Evolutionary conservation across 1,140 invertebrate species (phyloP), one percentile per base, ranked within the genome.

Genomic region (Augochlora pura): DNA sequence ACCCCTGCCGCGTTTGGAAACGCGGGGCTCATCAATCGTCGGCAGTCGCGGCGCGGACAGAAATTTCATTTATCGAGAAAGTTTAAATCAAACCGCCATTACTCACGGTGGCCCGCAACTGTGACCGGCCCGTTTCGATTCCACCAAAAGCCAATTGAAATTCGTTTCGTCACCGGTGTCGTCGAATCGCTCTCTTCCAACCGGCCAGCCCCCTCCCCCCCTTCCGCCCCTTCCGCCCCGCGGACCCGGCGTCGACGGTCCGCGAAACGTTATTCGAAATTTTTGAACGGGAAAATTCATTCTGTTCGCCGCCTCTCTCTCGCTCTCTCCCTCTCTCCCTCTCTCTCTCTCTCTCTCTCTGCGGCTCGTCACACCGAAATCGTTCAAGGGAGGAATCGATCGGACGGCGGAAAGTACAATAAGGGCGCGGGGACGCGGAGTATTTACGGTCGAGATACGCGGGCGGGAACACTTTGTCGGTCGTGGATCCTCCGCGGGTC

Each of bases 11-110:
- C 16, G n/a, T 54, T 73, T 4, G 5, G 64, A 49, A 80, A 67
- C 21, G 59, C 10, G 12, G 54, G 12, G 54, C 63, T 82, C 83
- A 85, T 85, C 80, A 85, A 82, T 86, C 80, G 83, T 86, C 32
- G 62, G 67, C 69, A 73, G 67, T n/a, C 38, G 52, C 49, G 59
- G 77, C 62, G 42, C 42, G 57, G 77, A 86, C 73, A 80, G 81
- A 81, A 75, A 86, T 86, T 86, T 86, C 85, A 83, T 86, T 86
- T 86, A 86, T 86, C 81, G 77, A 83, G 69, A 75, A 86, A 83
- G 81, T 81, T 86, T 75, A 86, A 86, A 86, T 86, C 70, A 86
- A 86, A 86, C 84, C 74, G 81, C 70, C 85, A 83, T 86, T 86
- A 86, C 81, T 86, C 84, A 83, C 63, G 60, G 73, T 38, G 77